phyloP scores from a whole-genome alignment of 2,797 vertebrate genomes.

The Luscinia megarhynchos region DNA sequence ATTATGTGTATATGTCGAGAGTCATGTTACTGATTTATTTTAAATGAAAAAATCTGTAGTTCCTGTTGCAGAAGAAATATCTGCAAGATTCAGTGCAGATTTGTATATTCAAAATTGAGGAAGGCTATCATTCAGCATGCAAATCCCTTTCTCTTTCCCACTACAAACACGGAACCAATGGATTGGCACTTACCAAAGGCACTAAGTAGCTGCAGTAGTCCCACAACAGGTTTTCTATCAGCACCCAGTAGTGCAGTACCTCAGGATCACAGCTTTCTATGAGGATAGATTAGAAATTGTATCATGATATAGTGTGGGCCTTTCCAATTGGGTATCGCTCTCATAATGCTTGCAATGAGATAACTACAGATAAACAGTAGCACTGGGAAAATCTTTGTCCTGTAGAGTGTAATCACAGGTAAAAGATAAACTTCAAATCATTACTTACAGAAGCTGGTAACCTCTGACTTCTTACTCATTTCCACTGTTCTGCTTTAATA shows the following conservation, averaged over 20 bases:
- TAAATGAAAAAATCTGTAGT: neutral
- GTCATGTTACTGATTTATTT: neutral
- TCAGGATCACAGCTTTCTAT: neutral
- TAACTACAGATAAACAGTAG: conserved; percentile 8
- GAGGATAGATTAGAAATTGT: neutral
- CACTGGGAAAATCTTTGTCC: conserved; percentile 23
- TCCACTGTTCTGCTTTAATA: neutral
- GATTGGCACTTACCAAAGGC: conserved; percentile 20
- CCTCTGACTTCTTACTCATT: conserved; percentile 14
- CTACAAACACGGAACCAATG: neutral
- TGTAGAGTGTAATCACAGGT: neutral
- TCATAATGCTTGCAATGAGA: neutral
- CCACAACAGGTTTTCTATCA: neutral
- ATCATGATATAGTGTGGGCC: neutral
- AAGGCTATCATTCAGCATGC: neutral
- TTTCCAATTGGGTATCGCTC: neutral
- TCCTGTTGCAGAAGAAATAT: neutral
- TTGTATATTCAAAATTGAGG: neutral
- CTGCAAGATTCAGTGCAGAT: neutral
- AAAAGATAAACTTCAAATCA: conserved; percentile 11
- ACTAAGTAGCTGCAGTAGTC: neutral
- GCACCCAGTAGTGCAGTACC: neutral
- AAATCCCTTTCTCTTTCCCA: neutral
- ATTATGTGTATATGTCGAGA: fast-evolving
- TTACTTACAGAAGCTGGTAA: neutral